A percentile compares a stretch with the other conserved stretches of the same genome.
Evolutionary conservation across 2,888 invertebrate genomes (phyloP).

Genomic region (Dolichopus griseipennis): DNA sequence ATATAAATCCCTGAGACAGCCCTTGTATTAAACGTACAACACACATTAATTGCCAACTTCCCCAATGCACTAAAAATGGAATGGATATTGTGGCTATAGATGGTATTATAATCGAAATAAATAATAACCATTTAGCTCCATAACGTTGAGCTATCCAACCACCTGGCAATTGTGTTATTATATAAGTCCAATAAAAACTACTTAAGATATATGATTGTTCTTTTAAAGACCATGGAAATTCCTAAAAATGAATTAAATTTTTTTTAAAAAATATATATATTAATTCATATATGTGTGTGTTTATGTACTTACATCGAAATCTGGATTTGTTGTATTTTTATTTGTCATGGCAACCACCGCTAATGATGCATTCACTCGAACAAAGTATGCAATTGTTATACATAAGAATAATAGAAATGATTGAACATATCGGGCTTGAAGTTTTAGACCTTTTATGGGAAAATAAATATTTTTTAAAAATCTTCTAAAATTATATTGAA

Average conservation of each 20-base stretch:
- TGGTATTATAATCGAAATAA: conserved; percentile 47
- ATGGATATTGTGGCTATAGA: conserved; percentile 54
- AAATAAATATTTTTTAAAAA: no score
- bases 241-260: conserved; percentile 28
- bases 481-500: no score
- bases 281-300: neutral
- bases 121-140: conserved; percentile 55
- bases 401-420: conserved; percentile 48
- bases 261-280: neutral
- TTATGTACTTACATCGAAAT: conserved; percentile 39
- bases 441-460: neutral
- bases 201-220: conserved; percentile 49
- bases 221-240: conserved; percentile 47
- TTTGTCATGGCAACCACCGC: conserved; percentile 60
- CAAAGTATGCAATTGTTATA: conserved; percentile 50
- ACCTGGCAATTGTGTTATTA: conserved; percentile 49
- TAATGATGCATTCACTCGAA: conserved; percentile 56
- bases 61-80: conserved; percentile 54
- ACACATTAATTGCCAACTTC: conserved; percentile 51
- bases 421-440: conserved; percentile 13
- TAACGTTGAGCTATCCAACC: conserved; percentile 59
- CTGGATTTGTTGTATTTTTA: conserved; percentile 36
- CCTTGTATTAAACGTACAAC: conserved; percentile 54
- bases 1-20: conserved; percentile 53
- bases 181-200: conserved; percentile 56